Conservation (phyloP, 2,797 vertebrate genomes). For the Tachyglossus aculeatus region DNA sequence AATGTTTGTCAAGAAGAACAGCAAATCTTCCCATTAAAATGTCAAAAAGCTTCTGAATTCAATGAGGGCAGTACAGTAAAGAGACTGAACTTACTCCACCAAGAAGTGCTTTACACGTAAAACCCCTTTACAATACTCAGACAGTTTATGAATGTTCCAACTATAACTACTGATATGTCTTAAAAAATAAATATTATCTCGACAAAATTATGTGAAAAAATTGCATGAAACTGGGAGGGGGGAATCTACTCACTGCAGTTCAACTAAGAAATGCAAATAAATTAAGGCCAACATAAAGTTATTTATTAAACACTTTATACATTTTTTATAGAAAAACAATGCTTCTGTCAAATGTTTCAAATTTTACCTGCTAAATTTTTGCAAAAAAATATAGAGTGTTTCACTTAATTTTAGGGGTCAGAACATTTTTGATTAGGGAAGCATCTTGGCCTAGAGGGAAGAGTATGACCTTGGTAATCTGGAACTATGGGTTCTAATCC, state of each 20-base stretch:
- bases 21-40: conserved; percentile 3
- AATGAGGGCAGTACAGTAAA: neutral
- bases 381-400: neutral
- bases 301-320: neutral
- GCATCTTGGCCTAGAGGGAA: accelerated
- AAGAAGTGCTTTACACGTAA: neutral
- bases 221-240: no score
- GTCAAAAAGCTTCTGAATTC: neutral
- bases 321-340: neutral
- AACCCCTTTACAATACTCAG: neutral
- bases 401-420: no score
- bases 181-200: no score
- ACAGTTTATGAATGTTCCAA: neutral
- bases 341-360: no score
- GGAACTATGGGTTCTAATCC: accelerated
- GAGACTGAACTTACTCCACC: neutral
- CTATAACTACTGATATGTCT: no score
- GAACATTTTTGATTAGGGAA: neutral
- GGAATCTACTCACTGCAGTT: no score
- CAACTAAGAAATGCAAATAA: no score
- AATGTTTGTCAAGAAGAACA: neutral
- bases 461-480: neutral
- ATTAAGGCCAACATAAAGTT: neutral
- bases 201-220: no score
- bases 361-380: neutral